These are phyloP conservation scores for Kradibia gibbosae DNA, from an alignment of 1,140 invertebrate species.

Conservation along the genomic window DNA sequence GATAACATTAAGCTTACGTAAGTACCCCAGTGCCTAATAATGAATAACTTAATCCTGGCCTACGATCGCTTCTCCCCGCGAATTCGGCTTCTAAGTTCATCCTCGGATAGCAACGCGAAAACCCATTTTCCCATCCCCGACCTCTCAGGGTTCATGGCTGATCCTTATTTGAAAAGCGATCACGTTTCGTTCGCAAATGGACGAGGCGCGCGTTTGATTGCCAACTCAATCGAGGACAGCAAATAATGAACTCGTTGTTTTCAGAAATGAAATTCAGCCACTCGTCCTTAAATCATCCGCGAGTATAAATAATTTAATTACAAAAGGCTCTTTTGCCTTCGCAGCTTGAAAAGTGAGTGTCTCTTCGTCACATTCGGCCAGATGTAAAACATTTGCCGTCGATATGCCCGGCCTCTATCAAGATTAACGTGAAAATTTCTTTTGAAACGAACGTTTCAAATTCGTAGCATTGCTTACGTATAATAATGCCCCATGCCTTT, in stretches of 20 bases:
- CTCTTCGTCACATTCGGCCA: no score
- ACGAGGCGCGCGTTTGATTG: background rate
- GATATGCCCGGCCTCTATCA: background rate
- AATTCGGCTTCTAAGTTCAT: background rate
- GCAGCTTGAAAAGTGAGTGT: no score
- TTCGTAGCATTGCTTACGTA: no score
- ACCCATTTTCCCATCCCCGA: background rate
- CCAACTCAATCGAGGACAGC: no score
- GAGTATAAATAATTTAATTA: no score
- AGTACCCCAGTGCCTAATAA: slow-evolving; percentile 1
- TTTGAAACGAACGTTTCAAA: background rate
- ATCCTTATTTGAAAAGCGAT: background rate
- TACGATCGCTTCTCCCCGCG: background rate
- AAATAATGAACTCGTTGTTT: no score
- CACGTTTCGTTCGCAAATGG: background rate
- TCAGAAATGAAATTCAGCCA: no score
- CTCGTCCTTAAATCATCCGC: no score
- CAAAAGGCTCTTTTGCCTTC: no score
- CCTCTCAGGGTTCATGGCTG: background rate
- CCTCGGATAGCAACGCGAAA: background rate
- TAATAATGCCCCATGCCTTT: no score
- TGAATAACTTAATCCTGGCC: background rate
- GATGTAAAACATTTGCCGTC: no score
- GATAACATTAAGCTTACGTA: background rate
- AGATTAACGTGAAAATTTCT: background rate